These are phyloP conservation scores for Prolemur simus DNA, from an alignment of 2,113 vertebrate genomes.

Conservation along the genomic window DNA sequence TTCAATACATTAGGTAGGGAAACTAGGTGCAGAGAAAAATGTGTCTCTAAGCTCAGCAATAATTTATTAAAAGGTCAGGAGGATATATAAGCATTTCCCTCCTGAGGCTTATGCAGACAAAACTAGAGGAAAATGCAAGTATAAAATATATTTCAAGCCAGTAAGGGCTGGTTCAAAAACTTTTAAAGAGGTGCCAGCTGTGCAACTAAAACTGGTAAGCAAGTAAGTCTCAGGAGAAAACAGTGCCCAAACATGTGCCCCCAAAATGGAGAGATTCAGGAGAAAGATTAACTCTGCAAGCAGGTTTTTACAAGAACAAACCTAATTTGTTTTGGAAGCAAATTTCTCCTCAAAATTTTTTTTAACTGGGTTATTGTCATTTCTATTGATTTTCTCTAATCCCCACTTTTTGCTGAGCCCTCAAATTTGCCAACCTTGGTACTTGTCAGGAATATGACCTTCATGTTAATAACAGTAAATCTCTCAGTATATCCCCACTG, in stretches of 20 bases:
- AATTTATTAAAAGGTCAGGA: constrained; percentile 28
- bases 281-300: neutral
- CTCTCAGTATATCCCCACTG: accelerated
- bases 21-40: neutral
- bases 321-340: neutral
- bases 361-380: neutral
- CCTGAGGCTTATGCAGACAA: neutral
- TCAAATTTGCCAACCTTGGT: neutral
- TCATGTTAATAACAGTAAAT: neutral
- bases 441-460: neutral
- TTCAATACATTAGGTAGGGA: neutral
- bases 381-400: neutral
- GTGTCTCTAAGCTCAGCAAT: neutral
- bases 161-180: neutral
- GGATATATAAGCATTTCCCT: neutral
- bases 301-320: neutral
- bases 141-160: constrained; percentile 47
- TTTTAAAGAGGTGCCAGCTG: neutral
- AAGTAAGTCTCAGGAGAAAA: neutral
- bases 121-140: constrained; percentile 16
- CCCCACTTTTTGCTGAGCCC: neutral
- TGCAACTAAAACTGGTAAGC: neutral
- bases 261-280: neutral
- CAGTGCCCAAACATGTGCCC: neutral
- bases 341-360: neutral